Evolutionary conservation across 64 coral and sea anemone genomes (phyloP).

Genomic region (Pocillopora damicornis): DNA sequence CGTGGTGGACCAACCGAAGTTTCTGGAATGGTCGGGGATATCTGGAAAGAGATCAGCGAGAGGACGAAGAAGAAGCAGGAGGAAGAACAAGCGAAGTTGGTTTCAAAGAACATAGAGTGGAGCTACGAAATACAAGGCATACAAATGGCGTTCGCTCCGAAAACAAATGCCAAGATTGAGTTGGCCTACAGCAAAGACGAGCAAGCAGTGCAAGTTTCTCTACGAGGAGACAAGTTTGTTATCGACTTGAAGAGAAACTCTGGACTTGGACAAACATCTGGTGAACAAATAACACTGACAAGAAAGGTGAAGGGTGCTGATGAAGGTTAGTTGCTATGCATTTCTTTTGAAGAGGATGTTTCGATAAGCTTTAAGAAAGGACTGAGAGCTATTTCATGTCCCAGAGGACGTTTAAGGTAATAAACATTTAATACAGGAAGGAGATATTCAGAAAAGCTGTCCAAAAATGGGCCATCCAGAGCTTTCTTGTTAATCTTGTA

Average conservation of each 20-base stretch:
- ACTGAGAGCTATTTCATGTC: too few relatives aligned
- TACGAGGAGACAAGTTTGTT: too few relatives aligned
- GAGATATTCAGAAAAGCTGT: too few relatives aligned
- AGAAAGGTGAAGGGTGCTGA: not conserved
- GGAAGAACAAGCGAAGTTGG: not conserved
- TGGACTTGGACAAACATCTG: not conserved
- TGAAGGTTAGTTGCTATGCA: not conserved
- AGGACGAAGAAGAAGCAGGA: not conserved
- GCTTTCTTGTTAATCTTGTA: too few relatives aligned
- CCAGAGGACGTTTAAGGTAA: too few relatives aligned
- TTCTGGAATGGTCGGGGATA: slow-evolving; percentile 10
- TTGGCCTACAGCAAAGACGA: too few relatives aligned
- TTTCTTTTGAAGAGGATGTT: too few relatives aligned
- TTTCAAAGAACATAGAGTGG: slow-evolving; percentile 12
- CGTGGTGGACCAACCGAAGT: slow-evolving; percentile 21
- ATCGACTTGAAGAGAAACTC: too few relatives aligned
- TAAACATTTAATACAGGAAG: too few relatives aligned
- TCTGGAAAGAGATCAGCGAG: slow-evolving; percentile 30
- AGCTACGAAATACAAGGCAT: not conserved
- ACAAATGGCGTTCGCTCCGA: not conserved
- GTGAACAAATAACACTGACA: not conserved
- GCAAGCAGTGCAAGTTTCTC: too few relatives aligned
- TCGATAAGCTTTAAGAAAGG: too few relatives aligned
- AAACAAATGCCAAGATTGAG: not conserved
- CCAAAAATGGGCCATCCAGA: too few relatives aligned